Evolutionary conservation across 2,888 invertebrate genomes (phyloP).

Genomic region (Litoditis marina): DNA sequence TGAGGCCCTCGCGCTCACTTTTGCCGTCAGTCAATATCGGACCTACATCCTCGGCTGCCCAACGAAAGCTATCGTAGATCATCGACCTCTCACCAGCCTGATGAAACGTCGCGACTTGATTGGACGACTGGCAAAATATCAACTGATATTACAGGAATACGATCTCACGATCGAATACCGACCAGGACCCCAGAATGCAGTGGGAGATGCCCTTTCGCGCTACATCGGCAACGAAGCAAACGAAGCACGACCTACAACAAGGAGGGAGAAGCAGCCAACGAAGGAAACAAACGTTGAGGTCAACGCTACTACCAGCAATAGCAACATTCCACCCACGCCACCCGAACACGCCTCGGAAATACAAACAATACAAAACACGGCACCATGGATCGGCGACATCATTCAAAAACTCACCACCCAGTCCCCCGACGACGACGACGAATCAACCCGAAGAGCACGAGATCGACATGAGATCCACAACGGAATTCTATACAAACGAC

Average conservation of each 20-base stretch:
- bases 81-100: slow-evolving; percentile 18
- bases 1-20: slow-evolving; percentile 23
- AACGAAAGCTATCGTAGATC: slow-evolving; percentile 18
- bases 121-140: slow-evolving; percentile 22
- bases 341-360: neutral
- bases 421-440: neutral
- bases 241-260: slow-evolving; percentile 5
- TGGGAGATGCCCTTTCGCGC: slow-evolving; percentile 30
- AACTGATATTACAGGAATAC: slow-evolving; percentile 17
- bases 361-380: too few relatives aligned
- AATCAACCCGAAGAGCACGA: neutral
- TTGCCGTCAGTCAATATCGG: slow-evolving; percentile 18
- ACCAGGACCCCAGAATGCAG: slow-evolving; percentile 25
- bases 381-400: neutral
- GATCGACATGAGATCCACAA: slow-evolving; percentile 11
- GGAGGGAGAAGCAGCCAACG: too few relatives aligned
- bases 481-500: slow-evolving; percentile 9
- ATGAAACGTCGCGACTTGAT: slow-evolving; percentile 18
- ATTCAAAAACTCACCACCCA: neutral
- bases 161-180: slow-evolving; percentile 33
- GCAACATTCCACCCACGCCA: neutral
- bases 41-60: slow-evolving; percentile 20
- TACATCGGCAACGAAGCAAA: slow-evolving; percentile 12
- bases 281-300: neutral
- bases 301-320: neutral